Evolutionary conservation across 1,140 invertebrate species (phyloP).

Genomic region (Bombus waltoni): DNA sequence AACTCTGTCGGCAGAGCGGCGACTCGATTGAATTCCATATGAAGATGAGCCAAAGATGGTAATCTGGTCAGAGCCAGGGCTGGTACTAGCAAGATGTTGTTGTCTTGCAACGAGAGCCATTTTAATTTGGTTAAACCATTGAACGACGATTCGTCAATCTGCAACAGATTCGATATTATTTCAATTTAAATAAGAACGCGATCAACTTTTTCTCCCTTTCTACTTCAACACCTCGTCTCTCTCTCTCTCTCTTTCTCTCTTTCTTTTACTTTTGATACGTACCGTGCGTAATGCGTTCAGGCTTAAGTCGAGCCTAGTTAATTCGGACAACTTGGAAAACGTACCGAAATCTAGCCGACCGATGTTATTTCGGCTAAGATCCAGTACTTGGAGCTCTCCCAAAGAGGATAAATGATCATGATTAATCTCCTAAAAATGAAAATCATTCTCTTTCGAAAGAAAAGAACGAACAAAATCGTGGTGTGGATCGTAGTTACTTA

Average conservation of each 20-base stretch:
- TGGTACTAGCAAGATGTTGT: conserved; percentile 93
- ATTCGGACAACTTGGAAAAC: conserved; percentile 87
- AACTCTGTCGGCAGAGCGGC: conserved; percentile 92
- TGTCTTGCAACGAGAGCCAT: conserved; percentile 92
- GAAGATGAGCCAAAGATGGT: conserved; percentile 88
- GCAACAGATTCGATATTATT: conserved; percentile 68
- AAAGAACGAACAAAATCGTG: neutral
- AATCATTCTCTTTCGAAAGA: neutral
- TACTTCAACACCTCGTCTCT: neutral
- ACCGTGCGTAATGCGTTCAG: conserved; percentile 94
- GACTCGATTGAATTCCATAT: conserved; percentile 93
- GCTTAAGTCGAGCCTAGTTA: conserved; percentile 91
- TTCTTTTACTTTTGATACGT: conserved; percentile 72
- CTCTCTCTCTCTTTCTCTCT: conserved; percentile 1
- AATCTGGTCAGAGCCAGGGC: conserved; percentile 89
- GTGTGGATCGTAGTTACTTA: conserved; percentile 79
- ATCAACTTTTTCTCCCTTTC: neutral
- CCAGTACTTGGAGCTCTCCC: conserved; percentile 88
- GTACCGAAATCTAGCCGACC: conserved; percentile 90
- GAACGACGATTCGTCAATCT: conserved; percentile 94
- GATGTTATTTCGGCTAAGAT: conserved; percentile 93
- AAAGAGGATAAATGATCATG: conserved; percentile 86
- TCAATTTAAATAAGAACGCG: neutral
- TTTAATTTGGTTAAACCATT: conserved; percentile 90
- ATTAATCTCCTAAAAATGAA: conserved; percentile 86